Percentiles rank a stretch among this genome's conserved stretches.
Conservation (phyloP, 2,797 vertebrate species). For the Yasuhikotakia modesta region DNA sequence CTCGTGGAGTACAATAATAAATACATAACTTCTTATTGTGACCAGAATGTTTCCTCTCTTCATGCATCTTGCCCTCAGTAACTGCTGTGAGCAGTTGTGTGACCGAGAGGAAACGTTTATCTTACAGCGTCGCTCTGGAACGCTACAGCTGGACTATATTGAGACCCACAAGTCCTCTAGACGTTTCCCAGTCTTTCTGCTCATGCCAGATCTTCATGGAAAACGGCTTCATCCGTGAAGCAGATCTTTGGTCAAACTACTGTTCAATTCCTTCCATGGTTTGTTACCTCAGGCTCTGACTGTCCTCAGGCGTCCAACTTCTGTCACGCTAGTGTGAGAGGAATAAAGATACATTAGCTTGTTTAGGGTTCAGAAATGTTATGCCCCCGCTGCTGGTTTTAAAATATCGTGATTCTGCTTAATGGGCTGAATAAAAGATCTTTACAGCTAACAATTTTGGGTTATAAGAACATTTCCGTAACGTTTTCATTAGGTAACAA, state of each 20-base stretch:
- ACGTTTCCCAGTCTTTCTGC: conserved; percentile 44
- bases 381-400: conserved; percentile 52
- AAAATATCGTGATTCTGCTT: conserved; percentile 63
- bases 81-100: conserved; percentile 47
- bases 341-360: conserved; percentile 56
- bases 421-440: conserved; percentile 55
- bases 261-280: conserved; percentile 13
- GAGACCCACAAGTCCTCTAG: conserved; percentile 43
- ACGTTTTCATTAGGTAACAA: too few species aligned
- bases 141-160: conserved; percentile 30
- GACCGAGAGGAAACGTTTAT: conserved; percentile 59
- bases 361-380: conserved; percentile 64
- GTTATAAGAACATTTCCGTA: too few species aligned
- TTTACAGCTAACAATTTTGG: conserved; percentile 38
- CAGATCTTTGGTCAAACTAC: conserved; percentile 42
- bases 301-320: conserved; percentile 41
- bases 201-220: conserved; percentile 56
- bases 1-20: conserved; percentile 48
- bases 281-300: conserved; percentile 48
- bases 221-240: conserved; percentile 50
- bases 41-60: conserved; percentile 55
- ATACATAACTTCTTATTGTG: conserved; percentile 56
- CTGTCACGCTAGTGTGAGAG: conserved; percentile 56
- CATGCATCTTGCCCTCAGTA: conserved; percentile 47
- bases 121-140: conserved; percentile 51